phyloP scores from a whole-genome alignment of 2,113 vertebrate species.

The Callopanchax toddi region DNA sequence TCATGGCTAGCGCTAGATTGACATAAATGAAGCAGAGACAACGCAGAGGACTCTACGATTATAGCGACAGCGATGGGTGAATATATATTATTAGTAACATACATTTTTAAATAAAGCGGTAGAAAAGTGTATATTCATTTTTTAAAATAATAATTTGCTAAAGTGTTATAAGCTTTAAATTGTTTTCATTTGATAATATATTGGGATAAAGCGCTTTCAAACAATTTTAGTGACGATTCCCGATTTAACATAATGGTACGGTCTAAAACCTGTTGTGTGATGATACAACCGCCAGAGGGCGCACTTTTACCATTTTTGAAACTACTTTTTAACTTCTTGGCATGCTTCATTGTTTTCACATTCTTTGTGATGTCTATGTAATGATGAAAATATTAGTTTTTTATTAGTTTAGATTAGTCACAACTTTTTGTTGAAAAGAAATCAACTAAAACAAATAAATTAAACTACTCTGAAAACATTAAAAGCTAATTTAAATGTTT shows the following conservation, averaged over 20 bases:
- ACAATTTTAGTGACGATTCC: not conserved
- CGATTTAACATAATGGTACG: constrained; percentile 32
- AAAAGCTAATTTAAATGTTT: no score
- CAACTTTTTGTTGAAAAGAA: no score
- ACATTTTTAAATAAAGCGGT: no score
- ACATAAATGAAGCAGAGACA: constrained; percentile 35
- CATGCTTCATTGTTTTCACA: no score
- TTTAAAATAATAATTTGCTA: no score
- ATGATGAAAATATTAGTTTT: no score
- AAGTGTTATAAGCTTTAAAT: not conserved
- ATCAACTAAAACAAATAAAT: no score
- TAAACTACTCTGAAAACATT: no score
- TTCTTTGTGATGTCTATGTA: no score
- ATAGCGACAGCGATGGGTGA: constrained; percentile 10
- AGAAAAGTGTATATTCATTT: no score
- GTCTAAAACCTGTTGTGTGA: not conserved
- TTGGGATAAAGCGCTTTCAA: not conserved
- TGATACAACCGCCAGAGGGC: constrained; percentile 13
- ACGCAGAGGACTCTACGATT: constrained; percentile 24
- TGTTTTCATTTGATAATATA: not conserved
- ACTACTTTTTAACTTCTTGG: not conserved
- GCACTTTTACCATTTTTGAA: not conserved
- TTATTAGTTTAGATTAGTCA: no score
- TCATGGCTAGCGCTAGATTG: constrained; percentile 63
- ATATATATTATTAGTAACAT: no score